Base-by-base conservation (phyloP, 2,888 invertebrate species). In the Chrysolina oricalcia region DNA sequence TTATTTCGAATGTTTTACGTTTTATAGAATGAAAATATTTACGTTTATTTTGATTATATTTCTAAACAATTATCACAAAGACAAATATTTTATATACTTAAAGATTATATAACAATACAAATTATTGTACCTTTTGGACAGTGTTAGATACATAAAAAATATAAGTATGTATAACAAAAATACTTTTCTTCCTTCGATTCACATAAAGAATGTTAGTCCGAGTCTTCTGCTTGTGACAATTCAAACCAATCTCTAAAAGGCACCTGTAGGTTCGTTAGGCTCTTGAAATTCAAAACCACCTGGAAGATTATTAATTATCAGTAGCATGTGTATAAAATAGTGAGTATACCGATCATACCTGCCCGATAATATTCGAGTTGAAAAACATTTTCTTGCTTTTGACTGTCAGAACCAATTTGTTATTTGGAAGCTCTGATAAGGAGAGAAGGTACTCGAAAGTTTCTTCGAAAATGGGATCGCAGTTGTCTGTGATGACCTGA, bases 401-500 rank as follows among this genome's bases (percentile, higher is more conserved):
- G 93, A 70, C 95, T 0, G 94, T 94, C 40, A 97, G 91, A 86
- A 96, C 94, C 74, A 97, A 89, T 70, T 93, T 93, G 4, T 93
- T 91, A 56, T 92, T 92, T 83, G 93, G 91, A 72, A 96, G 89
- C 85, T 97, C 97, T 1, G 93, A 93, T 77, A 93, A 91, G 0
- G 95, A 94, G 80, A 97, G 92, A 56, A 93, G 90, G 90, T 96
- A 97, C 86, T 97, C 97, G 86, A 97, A 96, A 81, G 94, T 94
- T 85, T 97, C 95, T 87, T 97, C 96, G 87, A 93, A 97, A 27
- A 94, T 92, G 0, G 97, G 97, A 91, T 95, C 95, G 84, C 96
- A 96, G 85, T 93, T 95, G 87, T 97, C 96, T 85, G 96, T 95
- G 79, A 94, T 90, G 19, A 92, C 91, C 92, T 92, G 77, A 53